Percentiles rank a stretch among this genome's conserved stretches.
Evolutionary conservation across 2,113 vertebrate species (phyloP).

Genomic region (Megaptera novaeangliae): DNA sequence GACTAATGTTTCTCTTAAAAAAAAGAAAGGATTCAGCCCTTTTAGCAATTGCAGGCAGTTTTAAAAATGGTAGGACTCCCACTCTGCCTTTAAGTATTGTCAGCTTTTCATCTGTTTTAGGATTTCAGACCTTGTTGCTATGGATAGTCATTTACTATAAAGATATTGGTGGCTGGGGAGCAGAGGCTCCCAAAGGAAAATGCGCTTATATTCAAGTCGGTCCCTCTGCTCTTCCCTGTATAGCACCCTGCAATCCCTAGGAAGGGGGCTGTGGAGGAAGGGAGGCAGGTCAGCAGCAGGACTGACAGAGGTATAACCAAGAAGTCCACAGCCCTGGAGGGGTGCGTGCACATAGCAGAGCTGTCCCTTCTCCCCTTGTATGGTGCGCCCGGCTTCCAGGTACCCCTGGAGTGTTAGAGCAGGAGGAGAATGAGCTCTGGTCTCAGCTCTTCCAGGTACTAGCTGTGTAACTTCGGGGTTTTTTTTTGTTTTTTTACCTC

Average conservation of each 20-base stretch:
- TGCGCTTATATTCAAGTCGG: not conserved
- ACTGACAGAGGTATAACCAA: not conserved
- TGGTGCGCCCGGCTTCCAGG: not conserved
- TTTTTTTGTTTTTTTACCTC: not conserved
- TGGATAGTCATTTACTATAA: not conserved
- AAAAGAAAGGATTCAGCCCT: not conserved
- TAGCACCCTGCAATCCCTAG: not conserved
- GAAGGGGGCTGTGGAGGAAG: not conserved
- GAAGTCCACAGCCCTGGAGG: not conserved
- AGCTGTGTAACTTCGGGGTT: not conserved
- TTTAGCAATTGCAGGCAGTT: not conserved
- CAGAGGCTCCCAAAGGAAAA: not conserved
- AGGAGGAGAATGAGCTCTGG: not conserved
- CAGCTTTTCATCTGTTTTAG: not conserved
- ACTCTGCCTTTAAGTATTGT: not conserved
- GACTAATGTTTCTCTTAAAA: not conserved
- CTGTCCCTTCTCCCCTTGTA: not conserved
- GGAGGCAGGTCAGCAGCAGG: not conserved
- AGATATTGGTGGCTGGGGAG: not conserved
- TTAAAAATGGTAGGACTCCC: not conserved
- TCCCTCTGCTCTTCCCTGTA: not conserved
- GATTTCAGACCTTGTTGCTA: not conserved
- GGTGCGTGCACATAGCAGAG: fast-evolving
- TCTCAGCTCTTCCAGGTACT: not conserved
- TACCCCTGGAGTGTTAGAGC: not conserved